Conservation (phyloP, 2,888 invertebrate genomes). For the Stratiomys singularior region DNA sequence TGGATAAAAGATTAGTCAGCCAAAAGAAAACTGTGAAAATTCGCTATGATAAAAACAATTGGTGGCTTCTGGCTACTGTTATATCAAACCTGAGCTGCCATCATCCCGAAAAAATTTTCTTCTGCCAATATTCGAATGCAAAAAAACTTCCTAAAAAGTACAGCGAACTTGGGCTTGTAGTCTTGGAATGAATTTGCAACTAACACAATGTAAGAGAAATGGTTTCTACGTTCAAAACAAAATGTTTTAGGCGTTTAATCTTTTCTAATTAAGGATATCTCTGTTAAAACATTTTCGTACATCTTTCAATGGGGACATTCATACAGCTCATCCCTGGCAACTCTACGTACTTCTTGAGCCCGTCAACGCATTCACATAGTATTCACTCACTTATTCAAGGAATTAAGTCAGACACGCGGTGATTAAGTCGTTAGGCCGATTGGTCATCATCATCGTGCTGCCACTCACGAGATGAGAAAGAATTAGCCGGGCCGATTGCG, state of each 20-base stretch:
- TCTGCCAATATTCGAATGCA: too few species aligned
- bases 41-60: neutral
- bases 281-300: too few species aligned
- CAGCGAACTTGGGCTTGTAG: too few species aligned
- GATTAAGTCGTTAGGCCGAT: constrained; percentile 46
- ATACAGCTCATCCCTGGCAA: neutral
- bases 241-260: too few species aligned
- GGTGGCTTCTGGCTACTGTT: constrained; percentile 35
- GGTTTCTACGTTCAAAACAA: too few species aligned
- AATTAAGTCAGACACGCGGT: constrained; percentile 39
- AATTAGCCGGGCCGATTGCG: constrained; percentile 25
- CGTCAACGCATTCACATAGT: neutral
- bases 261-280: too few species aligned
- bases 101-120: too few species aligned
- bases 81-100: neutral
- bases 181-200: too few species aligned
- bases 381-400: constrained; percentile 35
- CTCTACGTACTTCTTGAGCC: neutral
- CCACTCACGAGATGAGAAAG: constrained; percentile 30
- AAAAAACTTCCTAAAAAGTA: too few species aligned
- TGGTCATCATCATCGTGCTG: constrained; percentile 41
- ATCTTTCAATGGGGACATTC: neutral
- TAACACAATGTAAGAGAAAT: too few species aligned
- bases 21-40: constrained; percentile 25
- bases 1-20: constrained; percentile 45